Conservation (phyloP, 2,888 invertebrate genomes). For the Graphium colonna region DNA sequence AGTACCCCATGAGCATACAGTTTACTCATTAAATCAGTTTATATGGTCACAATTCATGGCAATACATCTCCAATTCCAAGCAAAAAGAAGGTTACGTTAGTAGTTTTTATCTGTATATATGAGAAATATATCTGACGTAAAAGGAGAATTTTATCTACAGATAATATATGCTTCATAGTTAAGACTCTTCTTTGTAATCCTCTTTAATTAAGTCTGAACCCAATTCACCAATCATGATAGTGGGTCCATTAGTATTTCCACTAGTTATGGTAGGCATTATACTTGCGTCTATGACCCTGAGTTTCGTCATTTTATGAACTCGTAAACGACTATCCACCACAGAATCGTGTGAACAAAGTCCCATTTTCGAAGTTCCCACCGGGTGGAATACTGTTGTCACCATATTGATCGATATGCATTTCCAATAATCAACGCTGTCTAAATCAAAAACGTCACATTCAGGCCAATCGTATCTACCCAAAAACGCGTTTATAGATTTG, state of each 20-base stretch:
- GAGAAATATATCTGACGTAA: neutral
- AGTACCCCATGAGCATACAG: too few relatives aligned
- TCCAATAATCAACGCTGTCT: conserved; percentile 48
- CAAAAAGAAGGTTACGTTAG: too few relatives aligned
- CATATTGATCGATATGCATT: conserved; percentile 66
- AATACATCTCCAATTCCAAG: too few relatives aligned
- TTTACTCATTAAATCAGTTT: too few relatives aligned
- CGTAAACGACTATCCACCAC: conserved; percentile 78
- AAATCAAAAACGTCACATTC: conserved; percentile 41
- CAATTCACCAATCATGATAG: conserved; percentile 90
- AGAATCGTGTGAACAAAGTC: conserved; percentile 46
- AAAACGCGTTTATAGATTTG: conserved; percentile 40
- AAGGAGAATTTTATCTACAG: neutral
- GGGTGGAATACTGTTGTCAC: conserved; percentile 82
- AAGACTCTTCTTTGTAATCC: conserved; percentile 26
- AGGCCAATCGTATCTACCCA: conserved; percentile 42
- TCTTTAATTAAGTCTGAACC: conserved; percentile 86
- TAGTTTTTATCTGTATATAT: too few relatives aligned
- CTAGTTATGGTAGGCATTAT: conserved; percentile 88
- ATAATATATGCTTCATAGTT: neutral
- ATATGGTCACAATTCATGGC: too few relatives aligned
- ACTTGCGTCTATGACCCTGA: conserved; percentile 87
- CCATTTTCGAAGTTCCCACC: conserved; percentile 83
- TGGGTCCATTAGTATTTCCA: conserved; percentile 89
- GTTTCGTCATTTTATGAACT: conserved; percentile 82